A percentile compares a stretch with the other conserved stretches of the same genome.
Evolutionary conservation across 2,113 vertebrate species (phyloP).

Genomic region (Prinia subflava): DNA sequence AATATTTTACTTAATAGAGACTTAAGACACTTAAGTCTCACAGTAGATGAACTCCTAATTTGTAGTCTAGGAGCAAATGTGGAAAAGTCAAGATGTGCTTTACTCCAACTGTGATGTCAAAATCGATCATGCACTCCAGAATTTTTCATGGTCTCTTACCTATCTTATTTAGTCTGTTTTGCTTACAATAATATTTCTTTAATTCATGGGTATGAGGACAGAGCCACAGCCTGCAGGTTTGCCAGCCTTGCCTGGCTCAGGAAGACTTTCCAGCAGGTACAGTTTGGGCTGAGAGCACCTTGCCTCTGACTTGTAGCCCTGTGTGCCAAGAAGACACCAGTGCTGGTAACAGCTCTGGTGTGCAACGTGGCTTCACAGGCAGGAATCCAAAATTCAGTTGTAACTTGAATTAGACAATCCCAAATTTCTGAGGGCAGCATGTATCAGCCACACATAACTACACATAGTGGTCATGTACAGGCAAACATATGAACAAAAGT

Average conservation of each 20-base stretch:
- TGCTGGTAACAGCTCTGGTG: neutral
- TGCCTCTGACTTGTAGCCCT: neutral
- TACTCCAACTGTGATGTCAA: neutral
- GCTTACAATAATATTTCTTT: neutral
- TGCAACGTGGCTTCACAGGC: accelerated
- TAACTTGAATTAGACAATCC: neutral
- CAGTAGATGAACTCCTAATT: neutral
- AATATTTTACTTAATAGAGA: neutral
- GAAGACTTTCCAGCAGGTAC: neutral
- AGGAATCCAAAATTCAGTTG: neutral
- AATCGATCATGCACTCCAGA: neutral
- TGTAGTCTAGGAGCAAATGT: neutral
- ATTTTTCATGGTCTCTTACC: neutral
- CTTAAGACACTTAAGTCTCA: neutral
- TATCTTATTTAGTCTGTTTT: neutral
- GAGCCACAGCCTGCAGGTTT: neutral
- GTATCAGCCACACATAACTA: neutral
- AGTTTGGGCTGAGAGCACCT: neutral
- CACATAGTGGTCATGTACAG: neutral
- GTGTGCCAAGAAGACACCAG: neutral
- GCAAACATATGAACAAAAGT: neutral
- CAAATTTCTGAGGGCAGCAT: neutral
- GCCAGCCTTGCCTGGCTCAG: neutral
- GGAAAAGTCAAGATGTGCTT: neutral
- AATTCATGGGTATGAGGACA: accelerated